phyloP scores from a whole-genome alignment of 1,140 invertebrate species.

The Lucilia cuprina region DNA sequence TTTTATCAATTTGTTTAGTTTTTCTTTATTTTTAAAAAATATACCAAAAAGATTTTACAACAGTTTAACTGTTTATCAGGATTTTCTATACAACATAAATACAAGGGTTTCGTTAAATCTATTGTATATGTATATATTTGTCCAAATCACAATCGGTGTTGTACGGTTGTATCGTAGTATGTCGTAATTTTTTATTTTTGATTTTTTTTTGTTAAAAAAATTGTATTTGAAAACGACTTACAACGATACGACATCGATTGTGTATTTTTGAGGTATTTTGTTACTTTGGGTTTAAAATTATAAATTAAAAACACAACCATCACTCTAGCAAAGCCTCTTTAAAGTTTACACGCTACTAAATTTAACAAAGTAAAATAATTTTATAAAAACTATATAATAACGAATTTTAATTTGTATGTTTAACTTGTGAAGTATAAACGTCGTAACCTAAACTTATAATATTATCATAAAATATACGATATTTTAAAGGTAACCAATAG shows the following conservation, averaged over 20 bases:
- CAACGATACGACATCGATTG: no score
- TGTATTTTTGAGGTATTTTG: not conserved
- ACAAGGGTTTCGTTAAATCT: not conserved
- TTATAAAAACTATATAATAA: not conserved
- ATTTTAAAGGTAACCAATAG: slow-evolving; percentile 83
- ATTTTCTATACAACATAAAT: not conserved
- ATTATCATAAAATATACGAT: slow-evolving; percentile 90
- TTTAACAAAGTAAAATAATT: not conserved
- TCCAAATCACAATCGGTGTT: no score
- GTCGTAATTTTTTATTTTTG: no score
- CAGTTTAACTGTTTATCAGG: not conserved
- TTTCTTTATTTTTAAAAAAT: not conserved
- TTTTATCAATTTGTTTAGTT: no score
- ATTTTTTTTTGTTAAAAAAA: no score
- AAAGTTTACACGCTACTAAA: not conserved
- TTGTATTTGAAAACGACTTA: no score
- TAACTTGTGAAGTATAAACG: slow-evolving; percentile 91
- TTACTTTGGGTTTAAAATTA: not conserved
- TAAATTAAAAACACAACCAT: not conserved
- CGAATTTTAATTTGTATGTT: slow-evolving; percentile 65
- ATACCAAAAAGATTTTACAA: not conserved
- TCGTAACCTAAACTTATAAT: slow-evolving; percentile 90
- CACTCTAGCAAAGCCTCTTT: not conserved
- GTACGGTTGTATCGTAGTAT: no score
- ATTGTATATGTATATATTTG: not conserved